Evolutionary conservation across 37 sponge, comb jelly and placozoan genomes (phyloP).

Genomic region (Halisarca cf. caerulea): DNA sequence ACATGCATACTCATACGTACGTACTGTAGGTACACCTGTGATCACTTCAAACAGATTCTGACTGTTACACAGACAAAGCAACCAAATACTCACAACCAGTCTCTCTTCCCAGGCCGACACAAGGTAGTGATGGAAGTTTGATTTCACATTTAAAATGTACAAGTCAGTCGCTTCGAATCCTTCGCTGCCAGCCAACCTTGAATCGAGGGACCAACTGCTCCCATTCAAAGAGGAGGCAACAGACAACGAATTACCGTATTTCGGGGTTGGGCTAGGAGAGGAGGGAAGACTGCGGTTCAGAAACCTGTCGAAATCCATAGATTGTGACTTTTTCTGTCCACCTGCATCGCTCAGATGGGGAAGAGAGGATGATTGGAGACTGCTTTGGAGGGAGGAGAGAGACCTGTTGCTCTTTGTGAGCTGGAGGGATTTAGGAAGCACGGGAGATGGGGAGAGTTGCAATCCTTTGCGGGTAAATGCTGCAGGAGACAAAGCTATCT

Average conservation of each 20-base stretch:
- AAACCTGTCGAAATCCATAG: background rate
- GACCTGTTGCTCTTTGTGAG: too few relatives aligned
- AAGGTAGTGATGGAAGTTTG: slow-evolving; percentile 53
- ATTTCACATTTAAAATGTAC: slow-evolving; percentile 43
- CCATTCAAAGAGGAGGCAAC: background rate
- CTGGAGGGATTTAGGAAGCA: too few relatives aligned
- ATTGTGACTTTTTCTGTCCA: background rate
- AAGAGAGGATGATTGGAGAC: too few relatives aligned
- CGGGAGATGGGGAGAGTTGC: too few relatives aligned
- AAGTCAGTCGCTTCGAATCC: slow-evolving; percentile 25
- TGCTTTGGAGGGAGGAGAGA: too few relatives aligned
- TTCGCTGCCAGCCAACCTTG: background rate
- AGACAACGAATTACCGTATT: background rate
- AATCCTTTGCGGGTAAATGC: too few relatives aligned
- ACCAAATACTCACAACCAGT: slow-evolving; percentile 59
- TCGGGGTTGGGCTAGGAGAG: background rate
- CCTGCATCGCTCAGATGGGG: too few relatives aligned
- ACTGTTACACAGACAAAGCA: too few relatives aligned
- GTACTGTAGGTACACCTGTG: background rate
- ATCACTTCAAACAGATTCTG: too few relatives aligned
- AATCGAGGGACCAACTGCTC: too few relatives aligned
- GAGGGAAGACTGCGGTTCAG: background rate
- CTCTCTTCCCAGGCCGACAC: slow-evolving; percentile 23
- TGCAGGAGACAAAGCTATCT: too few relatives aligned
- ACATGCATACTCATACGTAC: too few relatives aligned